These are phyloP conservation scores for Rotaria socialis DNA, from an alignment of 2,888 invertebrate species.

Conservation along the genomic window DNA sequence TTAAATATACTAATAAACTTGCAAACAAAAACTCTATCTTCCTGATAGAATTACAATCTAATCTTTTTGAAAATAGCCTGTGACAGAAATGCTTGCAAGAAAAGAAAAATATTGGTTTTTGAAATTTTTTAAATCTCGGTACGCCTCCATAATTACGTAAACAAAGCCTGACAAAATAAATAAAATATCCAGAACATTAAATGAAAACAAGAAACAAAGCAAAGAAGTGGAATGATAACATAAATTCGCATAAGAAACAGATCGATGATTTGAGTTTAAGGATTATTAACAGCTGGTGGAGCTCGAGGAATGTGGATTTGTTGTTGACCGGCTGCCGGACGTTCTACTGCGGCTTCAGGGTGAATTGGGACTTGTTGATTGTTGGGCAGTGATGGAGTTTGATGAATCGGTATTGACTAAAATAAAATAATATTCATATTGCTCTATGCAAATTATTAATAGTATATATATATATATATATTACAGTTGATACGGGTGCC, in stretches of 20 bases:
- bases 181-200: neutral
- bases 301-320: neutral
- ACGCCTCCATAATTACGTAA: neutral
- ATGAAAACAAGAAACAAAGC: neutral
- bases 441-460: too few species aligned
- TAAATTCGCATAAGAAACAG: neutral
- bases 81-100: neutral
- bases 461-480: neutral
- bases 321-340: neutral
- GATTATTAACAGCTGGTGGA: neutral
- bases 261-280: neutral
- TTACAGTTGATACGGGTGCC: constrained; percentile 32
- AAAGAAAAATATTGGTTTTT: neutral
- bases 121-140: neutral
- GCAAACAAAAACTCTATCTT: too few species aligned
- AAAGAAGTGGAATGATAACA: neutral
- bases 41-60: too few species aligned
- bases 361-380: neutral
- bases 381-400: neutral
- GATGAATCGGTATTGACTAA: neutral
- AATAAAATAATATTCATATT: neutral
- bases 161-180: neutral
- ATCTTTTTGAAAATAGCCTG: neutral
- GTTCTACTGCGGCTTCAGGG: neutral
- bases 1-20: too few species aligned